Evolutionary conservation across 2,113 vertebrate species (phyloP), one percentile per base, ranked within the genome.

Genomic region (Festucalex cinctus): DNA sequence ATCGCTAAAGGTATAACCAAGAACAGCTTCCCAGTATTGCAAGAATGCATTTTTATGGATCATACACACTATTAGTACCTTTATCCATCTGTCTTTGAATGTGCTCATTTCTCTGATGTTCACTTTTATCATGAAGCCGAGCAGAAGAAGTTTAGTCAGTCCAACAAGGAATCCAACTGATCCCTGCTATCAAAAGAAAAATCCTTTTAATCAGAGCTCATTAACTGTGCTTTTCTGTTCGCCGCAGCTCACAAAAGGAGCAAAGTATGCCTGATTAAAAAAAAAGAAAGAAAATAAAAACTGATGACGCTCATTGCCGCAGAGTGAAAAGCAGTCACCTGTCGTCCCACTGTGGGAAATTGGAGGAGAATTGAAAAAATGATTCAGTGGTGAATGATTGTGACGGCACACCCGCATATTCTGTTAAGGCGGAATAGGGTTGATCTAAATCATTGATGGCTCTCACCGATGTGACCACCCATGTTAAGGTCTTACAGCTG

Each of bases 401-500:
- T 6, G 39, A 71, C 67, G 9, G 76, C 70, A 57, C 84, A 86
- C 79, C 84, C 84, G 84, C 66, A 3, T 68, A 77, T 81, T 64
- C 48, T 51, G 77, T 70, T 63, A 65, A 81, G 65, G 17, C 48
- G 49, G 67, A 37, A 80, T 73, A 68, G 70, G 5, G 63, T 69
- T 81, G 83, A 84, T 81, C 74, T 88, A 84, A 89, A 88, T 86
- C 66, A 77, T 82, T 83, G 78, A 83, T 78, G 81, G 71, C 80
- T 78, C 71, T 62, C 60, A 20, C 51, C 68, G 66, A 76, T 26
- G 28, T 76, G 75, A 75, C 78, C 80, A 73, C 77, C 78, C 65
- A 69, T 0, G 10, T 60, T 70, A 66, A 67, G 66, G 66, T 68
- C 70, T 64, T 63, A 14, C 81, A 71, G 63, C 81, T 68, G 74